Percentiles rank a stretch among this genome's conserved stretches.
These are phyloP conservation scores for Lanius ludovicianus DNA, from an alignment of 2,113 vertebrate genomes.

Conservation along the genomic window DNA sequence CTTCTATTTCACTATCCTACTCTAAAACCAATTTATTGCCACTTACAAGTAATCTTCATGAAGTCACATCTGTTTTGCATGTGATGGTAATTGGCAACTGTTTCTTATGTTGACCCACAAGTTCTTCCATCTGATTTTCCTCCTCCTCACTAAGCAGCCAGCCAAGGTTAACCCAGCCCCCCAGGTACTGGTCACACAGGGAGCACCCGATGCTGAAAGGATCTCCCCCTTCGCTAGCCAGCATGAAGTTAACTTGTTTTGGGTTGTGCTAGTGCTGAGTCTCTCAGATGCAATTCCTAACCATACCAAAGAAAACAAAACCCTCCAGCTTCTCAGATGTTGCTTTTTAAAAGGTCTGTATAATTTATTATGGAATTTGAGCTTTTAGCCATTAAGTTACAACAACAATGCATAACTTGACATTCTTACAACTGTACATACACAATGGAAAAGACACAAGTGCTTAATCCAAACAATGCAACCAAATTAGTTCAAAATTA, in stretches of 20 bases:
- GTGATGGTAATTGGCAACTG: neutral
- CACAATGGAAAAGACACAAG: conserved; percentile 36
- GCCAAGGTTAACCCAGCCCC: neutral
- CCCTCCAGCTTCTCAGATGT: neutral
- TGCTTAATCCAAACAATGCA: conserved; percentile 44
- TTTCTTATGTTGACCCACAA: neutral
- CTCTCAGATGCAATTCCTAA: neutral
- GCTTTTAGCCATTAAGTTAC: conserved; percentile 48
- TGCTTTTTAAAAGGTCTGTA: conserved; percentile 16
- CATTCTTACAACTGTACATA: conserved; percentile 43
- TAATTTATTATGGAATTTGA: conserved; percentile 42
- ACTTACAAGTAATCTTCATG: neutral
- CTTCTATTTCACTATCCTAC: neutral
- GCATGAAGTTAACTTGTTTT: neutral
- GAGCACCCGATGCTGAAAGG: neutral
- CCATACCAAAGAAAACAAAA: neutral
- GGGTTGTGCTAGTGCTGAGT: neutral
- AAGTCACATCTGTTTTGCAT: neutral
- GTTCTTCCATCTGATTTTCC: neutral
- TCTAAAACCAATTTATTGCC: neutral
- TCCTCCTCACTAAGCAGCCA: neutral
- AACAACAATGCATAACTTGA: conserved; percentile 48
- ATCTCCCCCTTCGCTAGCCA: neutral
- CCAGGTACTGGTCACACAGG: fast-evolving
- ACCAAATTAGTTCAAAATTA: neutral